A percentile compares a stretch with the other conserved stretches of the same genome.
Evolutionary conservation across 1,140 invertebrate species (phyloP).

Genomic region (Orussus abietinus): DNA sequence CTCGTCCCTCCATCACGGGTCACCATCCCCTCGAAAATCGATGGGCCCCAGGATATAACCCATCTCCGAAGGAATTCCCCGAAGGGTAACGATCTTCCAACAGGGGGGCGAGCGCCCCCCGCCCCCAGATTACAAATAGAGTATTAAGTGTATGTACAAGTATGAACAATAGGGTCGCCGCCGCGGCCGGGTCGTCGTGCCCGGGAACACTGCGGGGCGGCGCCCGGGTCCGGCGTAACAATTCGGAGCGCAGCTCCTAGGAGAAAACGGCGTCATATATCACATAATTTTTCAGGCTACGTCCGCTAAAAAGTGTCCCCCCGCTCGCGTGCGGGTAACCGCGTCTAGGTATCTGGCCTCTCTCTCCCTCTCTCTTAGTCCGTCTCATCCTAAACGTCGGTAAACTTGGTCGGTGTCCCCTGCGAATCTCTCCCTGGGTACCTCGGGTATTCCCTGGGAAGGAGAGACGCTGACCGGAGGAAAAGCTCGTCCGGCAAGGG

Average conservation of each 20-base stretch:
- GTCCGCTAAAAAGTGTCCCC: too few species aligned
- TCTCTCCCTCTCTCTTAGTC: background rate
- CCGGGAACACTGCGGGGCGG: too few species aligned
- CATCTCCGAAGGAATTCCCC: too few species aligned
- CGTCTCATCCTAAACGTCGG: background rate
- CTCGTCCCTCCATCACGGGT: too few species aligned
- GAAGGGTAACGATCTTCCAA: too few species aligned
- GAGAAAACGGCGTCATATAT: conserved; percentile 45
- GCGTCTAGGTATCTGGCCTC: background rate
- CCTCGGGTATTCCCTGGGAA: too few species aligned
- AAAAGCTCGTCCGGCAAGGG: conserved; percentile 1
- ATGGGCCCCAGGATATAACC: too few species aligned
- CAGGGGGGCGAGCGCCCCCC: too few species aligned
- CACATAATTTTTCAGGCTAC: conserved; percentile 51
- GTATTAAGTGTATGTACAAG: conserved; percentile 43
- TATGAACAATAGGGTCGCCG: too few species aligned
- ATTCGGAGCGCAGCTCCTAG: conserved; percentile 48
- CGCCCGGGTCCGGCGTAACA: conserved; percentile 43
- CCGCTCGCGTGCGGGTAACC: too few species aligned
- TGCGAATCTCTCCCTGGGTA: conserved; percentile 1
- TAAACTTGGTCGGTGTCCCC: conserved; percentile 14
- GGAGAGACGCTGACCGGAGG: background rate
- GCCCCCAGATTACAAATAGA: conserved; percentile 19
- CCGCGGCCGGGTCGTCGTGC: too few species aligned
- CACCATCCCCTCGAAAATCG: too few species aligned